Evolutionary conservation across 2,888 invertebrate species (phyloP).

Genomic region (Danaus chrysippus): DNA sequence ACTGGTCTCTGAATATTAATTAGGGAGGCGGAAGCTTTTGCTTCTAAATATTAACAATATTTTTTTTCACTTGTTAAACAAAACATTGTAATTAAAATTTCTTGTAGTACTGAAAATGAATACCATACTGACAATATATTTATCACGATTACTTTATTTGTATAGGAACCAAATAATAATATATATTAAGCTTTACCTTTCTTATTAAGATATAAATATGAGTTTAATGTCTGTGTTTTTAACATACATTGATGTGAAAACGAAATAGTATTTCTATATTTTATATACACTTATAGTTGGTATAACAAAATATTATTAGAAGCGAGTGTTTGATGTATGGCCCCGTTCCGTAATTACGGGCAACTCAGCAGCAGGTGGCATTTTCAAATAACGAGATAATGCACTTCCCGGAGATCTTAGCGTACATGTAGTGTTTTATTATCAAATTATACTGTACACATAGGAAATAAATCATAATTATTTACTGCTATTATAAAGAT

Average conservation of each 20-base stretch:
- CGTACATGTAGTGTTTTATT: conserved; percentile 3
- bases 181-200: too few relatives aligned
- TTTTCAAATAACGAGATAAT: conserved; percentile 6
- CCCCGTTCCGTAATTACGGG: conserved; percentile 1
- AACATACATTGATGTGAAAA: too few relatives aligned
- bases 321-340: conserved; percentile 5
- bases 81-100: conserved; percentile 4
- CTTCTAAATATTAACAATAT: conserved; percentile 4
- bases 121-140: too few relatives aligned
- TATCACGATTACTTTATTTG: too few relatives aligned
- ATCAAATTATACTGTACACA: not conserved
- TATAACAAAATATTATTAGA: conserved; percentile 4
- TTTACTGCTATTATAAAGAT: too few relatives aligned
- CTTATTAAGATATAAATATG: too few relatives aligned
- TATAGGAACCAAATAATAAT: too few relatives aligned
- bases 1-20: conserved; percentile 7
- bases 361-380: conserved; percentile 7
- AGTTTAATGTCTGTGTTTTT: too few relatives aligned
- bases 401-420: conserved; percentile 5
- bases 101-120: not conserved
- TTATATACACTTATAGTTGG: not conserved
- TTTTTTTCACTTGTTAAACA: not conserved
- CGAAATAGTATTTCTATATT: not conserved
- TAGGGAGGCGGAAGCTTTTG: conserved; percentile 3
- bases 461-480: not conserved